Conservation (phyloP, 2,888 invertebrate species). For the Drosophila diplacantha region DNA sequence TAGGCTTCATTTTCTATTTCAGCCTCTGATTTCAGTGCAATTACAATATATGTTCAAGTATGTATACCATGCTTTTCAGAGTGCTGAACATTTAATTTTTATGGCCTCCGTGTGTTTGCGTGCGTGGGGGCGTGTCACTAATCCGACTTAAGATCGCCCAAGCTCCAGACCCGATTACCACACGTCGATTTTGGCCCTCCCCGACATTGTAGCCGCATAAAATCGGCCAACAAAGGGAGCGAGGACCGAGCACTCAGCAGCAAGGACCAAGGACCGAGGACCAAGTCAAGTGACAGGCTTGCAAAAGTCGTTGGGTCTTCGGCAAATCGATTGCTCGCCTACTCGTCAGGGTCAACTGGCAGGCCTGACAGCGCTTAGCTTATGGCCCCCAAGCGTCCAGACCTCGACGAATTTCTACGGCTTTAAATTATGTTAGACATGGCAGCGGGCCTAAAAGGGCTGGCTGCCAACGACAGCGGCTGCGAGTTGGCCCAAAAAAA, state of each 20-base stretch:
- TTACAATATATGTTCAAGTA: too few species aligned
- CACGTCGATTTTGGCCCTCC: slow-evolving; percentile 34
- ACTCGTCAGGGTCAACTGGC: slow-evolving; percentile 63
- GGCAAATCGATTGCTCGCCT: slow-evolving; percentile 66
- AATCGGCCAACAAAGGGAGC: slow-evolving; percentile 29
- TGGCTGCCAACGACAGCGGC: slow-evolving; percentile 49
- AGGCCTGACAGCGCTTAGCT: slow-evolving; percentile 55
- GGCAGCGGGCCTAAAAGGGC: slow-evolving; percentile 52
- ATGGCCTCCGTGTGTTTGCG: slow-evolving; percentile 25
- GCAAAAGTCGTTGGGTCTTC: slow-evolving; percentile 46
- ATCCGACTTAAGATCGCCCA: slow-evolving; percentile 35
- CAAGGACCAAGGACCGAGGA: slow-evolving; percentile 20
- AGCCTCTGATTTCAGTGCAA: too few species aligned
- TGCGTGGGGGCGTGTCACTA: slow-evolving; percentile 37
- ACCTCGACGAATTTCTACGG: slow-evolving; percentile 51
- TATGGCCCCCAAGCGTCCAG: slow-evolving; percentile 48
- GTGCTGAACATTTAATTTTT: slow-evolving; percentile 24
- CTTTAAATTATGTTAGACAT: slow-evolving; percentile 69
- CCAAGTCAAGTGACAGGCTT: slow-evolving; percentile 63
- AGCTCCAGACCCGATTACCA: slow-evolving; percentile 37
- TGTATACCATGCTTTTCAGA: neutral
- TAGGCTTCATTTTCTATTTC: neutral
- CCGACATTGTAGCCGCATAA: slow-evolving; percentile 33
- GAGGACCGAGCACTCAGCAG: neutral
- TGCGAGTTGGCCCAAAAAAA: slow-evolving; percentile 9